Conservation (phyloP, 2,888 invertebrate genomes). For the Cryptosula pallasiana region DNA sequence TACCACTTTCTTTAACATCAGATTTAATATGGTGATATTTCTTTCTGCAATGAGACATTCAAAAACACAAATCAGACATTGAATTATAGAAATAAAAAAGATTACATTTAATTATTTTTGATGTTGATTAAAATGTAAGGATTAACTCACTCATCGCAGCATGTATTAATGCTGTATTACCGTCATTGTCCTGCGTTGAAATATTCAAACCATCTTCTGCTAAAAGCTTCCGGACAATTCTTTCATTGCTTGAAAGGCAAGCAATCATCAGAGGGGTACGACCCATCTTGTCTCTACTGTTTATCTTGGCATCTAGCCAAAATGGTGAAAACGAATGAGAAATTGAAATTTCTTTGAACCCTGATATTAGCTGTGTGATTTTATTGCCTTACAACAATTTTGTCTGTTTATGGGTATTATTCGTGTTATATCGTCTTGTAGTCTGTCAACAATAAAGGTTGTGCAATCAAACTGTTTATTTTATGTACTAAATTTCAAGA, state of each 20-base stretch:
- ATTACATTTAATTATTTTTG: too few relatives aligned
- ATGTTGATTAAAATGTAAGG: too few relatives aligned
- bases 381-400: too few relatives aligned
- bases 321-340: too few relatives aligned
- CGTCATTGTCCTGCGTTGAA: conserved; percentile 46
- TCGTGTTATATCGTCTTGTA: too few relatives aligned
- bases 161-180: conserved; percentile 46
- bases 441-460: too few relatives aligned
- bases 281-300: conserved; percentile 41
- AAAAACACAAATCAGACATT: background rate
- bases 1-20: background rate
- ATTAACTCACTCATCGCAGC: conserved; percentile 41
- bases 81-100: background rate
- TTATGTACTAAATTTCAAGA: too few relatives aligned
- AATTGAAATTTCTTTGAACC: too few relatives aligned
- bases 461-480: too few relatives aligned
- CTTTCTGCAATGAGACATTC: background rate
- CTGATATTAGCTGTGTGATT: too few relatives aligned
- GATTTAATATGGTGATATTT: background rate
- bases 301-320: conserved; percentile 39
- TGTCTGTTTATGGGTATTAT: too few relatives aligned
- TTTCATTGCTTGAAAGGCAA: conserved; percentile 42
- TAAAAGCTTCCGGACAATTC: conserved; percentile 38
- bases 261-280: conserved; percentile 46
- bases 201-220: conserved; percentile 42